These are phyloP conservation scores for Stegodyphus dumicola DNA, from an alignment of 1,140 invertebrate genomes.

Conservation along the genomic window DNA sequence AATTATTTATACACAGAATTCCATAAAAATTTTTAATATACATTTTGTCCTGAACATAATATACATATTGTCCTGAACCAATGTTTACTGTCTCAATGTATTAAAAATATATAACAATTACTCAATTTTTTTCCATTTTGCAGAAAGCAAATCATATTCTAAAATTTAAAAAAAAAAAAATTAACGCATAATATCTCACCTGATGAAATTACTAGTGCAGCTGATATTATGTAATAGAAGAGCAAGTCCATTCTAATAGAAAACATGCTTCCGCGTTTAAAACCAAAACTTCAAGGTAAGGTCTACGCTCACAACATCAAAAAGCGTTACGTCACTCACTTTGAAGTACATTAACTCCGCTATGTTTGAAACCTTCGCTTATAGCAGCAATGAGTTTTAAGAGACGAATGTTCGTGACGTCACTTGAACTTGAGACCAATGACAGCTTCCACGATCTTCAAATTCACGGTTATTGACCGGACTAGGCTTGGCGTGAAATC, in stretches of 20 bases:
- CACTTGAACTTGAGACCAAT: constrained; percentile 45
- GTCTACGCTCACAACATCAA: constrained; percentile 11
- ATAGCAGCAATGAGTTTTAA: constrained; percentile 44
- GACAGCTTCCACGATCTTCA: background rate
- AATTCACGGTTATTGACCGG: constrained; percentile 18
- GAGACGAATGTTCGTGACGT: constrained; percentile 24
- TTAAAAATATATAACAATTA: background rate
- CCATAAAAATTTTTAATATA: background rate
- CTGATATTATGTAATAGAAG: background rate
- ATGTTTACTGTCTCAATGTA: background rate
- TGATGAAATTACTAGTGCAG: background rate
- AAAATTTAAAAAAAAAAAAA: background rate
- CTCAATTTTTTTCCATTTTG: background rate
- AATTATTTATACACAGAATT: background rate
- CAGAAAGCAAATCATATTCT: background rate
- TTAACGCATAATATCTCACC: constrained; percentile 4
- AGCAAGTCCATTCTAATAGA: constrained; percentile 24
- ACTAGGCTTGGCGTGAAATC: background rate
- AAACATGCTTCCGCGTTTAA: background rate
- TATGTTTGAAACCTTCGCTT: constrained; percentile 22
- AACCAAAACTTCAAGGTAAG: constrained; percentile 14
- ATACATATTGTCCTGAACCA: background rate
- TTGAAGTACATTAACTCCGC: constrained; percentile 1
- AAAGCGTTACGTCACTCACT: background rate
- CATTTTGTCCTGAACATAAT: background rate